Evolutionary conservation across 2,113 vertebrate species (phyloP).

Genomic region (Marcusenius ussheri): DNA sequence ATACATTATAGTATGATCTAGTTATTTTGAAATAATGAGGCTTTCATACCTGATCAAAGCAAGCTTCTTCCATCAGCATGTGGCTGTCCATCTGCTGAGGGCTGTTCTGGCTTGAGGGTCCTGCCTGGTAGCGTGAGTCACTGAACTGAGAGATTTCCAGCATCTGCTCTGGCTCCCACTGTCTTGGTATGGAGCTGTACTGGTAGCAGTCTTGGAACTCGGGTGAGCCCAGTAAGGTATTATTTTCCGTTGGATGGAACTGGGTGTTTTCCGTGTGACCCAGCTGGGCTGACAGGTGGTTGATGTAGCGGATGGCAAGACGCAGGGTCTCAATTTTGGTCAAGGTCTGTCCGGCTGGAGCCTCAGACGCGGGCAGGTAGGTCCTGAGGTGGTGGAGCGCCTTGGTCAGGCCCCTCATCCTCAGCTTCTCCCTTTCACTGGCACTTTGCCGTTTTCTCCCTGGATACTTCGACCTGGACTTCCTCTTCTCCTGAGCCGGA

Average conservation of each 20-base stretch:
- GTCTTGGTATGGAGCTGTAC: not conserved
- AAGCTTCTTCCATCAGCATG: not conserved
- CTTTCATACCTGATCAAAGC: not conserved
- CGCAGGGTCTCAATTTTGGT: constrained; percentile 60
- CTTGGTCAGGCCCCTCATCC: constrained; percentile 61
- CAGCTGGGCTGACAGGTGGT: constrained; percentile 56
- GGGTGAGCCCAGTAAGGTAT: not conserved
- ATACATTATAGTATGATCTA: not conserved
- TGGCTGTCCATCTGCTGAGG: not conserved
- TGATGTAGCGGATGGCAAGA: constrained; percentile 57
- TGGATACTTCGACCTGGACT: not conserved
- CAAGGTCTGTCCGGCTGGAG: constrained; percentile 53
- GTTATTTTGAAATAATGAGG: not conserved
- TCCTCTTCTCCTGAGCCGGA: not conserved
- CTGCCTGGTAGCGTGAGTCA: not conserved
- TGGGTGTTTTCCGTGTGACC: constrained; percentile 40
- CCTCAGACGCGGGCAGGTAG: constrained; percentile 58
- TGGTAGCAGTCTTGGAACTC: not conserved
- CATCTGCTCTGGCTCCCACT: not conserved
- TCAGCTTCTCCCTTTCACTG: constrained; percentile 69
- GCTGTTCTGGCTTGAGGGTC: not conserved
- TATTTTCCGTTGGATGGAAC: constrained; percentile 3
- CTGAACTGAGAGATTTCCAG: not conserved
- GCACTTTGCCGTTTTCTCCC: constrained; percentile 53
- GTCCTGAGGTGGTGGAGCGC: constrained; percentile 56